Evolutionary conservation across 2,888 invertebrate genomes (phyloP).

Genomic region (Ischnus inquisitorius): DNA sequence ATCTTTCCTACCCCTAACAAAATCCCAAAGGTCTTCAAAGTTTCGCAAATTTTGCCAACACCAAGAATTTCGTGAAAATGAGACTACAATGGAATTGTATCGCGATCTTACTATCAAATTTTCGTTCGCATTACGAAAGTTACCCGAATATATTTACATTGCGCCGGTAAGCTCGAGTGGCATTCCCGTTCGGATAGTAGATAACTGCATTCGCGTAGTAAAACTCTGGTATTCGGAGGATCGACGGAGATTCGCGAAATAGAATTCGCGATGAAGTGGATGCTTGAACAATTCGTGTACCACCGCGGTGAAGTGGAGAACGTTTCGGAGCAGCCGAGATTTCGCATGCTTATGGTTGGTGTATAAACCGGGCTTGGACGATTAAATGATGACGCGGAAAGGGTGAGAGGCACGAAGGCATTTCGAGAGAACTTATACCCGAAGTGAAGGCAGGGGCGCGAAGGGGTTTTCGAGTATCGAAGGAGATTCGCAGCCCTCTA

Average conservation of each 20-base stretch:
- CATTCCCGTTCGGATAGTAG: conserved; percentile 9
- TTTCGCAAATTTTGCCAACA: background rate
- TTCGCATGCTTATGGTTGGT: conserved; percentile 26
- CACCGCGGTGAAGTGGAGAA: conserved; percentile 26
- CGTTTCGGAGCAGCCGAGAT: conserved; percentile 24
- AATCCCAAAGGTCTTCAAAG: background rate
- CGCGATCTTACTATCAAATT: background rate
- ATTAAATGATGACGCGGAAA: conserved; percentile 56
- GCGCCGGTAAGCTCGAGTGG: background rate
- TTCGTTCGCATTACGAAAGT: background rate
- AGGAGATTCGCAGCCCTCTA: conserved; percentile 38
- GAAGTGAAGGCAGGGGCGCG: background rate
- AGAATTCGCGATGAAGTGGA: conserved; percentile 30
- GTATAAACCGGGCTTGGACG: conserved; percentile 30
- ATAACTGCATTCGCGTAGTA: conserved; percentile 19
- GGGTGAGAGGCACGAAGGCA: conserved; percentile 5
- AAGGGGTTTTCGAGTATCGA: conserved; percentile 40
- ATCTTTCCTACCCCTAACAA: background rate
- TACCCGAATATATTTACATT: background rate
- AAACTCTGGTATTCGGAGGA: conserved; percentile 31
- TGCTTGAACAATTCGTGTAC: conserved; percentile 48
- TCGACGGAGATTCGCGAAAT: conserved; percentile 37
- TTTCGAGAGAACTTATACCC: conserved; percentile 45
- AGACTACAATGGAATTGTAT: background rate
- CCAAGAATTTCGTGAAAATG: background rate